phyloP scores from a whole-genome alignment of 2,113 vertebrate genomes.

The Chascanopsetta lugubris region DNA sequence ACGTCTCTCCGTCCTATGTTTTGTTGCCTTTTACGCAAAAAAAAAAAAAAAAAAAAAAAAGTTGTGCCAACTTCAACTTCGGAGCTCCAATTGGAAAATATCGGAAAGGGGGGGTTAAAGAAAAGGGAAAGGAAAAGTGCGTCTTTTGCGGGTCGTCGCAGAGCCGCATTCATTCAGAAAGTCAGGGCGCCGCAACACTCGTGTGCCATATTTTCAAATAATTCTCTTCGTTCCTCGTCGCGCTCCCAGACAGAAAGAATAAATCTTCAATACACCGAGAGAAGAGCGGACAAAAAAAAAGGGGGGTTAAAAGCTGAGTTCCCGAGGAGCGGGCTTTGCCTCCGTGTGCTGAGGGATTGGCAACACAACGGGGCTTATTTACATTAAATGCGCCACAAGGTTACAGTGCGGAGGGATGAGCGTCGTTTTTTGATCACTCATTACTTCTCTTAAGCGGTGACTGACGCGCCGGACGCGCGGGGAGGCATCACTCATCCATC shows the following conservation, averaged over 20 bases:
- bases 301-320: constrained; percentile 83
- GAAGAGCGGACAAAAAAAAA: constrained; percentile 63
- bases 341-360: constrained; percentile 91
- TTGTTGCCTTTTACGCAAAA: constrained; percentile 59
- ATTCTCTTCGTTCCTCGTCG: constrained; percentile 86
- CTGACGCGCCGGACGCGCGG: constrained; percentile 90
- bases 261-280: constrained; percentile 87
- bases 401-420: constrained; percentile 98
- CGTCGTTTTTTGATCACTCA: constrained; percentile 98
- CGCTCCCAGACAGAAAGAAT: constrained; percentile 89
- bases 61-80: constrained; percentile 91
- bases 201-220: constrained; percentile 95
- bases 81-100: constrained; percentile 79
- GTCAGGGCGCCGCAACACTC: constrained; percentile 85
- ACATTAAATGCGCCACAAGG: constrained; percentile 99
- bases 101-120: constrained; percentile 25
- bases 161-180: constrained; percentile 77
- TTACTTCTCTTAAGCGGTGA: constrained; percentile 97
- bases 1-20: constrained; percentile 27
- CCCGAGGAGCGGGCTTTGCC: constrained; percentile 88
- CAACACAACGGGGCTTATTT: constrained; percentile 99
- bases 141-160: constrained; percentile 83
- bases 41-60: constrained; percentile 72
- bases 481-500: constrained; percentile 84
- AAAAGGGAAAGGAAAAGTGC: constrained; percentile 73